These are phyloP conservation scores for Heliornis fulica DNA, from an alignment of 2,113 vertebrate species.

Conservation along the genomic window DNA sequence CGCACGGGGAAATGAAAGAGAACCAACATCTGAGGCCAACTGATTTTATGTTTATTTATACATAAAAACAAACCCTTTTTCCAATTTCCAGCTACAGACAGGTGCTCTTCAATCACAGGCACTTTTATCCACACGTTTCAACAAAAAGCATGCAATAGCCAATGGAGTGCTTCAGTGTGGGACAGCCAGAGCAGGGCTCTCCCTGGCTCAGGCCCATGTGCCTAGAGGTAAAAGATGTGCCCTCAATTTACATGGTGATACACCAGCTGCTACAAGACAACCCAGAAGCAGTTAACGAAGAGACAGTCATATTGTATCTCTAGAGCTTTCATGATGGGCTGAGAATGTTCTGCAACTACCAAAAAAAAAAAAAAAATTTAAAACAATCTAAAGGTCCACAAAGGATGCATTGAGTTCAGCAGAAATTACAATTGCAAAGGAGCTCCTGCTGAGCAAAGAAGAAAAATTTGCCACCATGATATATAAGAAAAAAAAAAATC, in stretches of 20 bases:
- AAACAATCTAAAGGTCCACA: neutral
- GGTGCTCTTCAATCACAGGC: neutral
- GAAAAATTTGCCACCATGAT: neutral
- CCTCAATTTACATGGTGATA: neutral
- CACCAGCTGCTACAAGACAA: constrained; percentile 2
- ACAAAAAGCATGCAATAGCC: neutral
- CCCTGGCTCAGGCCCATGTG: neutral
- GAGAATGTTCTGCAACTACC: neutral
- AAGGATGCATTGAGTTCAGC: neutral
- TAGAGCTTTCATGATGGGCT: neutral
- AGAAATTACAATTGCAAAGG: constrained; percentile 18
- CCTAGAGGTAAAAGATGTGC: neutral
- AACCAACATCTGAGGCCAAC: neutral
- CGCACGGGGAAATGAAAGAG: neutral
- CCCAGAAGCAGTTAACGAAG: neutral
- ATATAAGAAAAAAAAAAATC: neutral
- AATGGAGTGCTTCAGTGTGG: accelerated
- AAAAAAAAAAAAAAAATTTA: too few relatives aligned
- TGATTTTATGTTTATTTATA: neutral
- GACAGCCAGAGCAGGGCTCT: neutral
- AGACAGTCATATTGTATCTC: neutral
- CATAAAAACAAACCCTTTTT: neutral
- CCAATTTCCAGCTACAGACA: neutral
- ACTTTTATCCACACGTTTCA: neutral
- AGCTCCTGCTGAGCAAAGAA: neutral